A percentile compares a stretch with the other conserved stretches of the same genome.
Conservation (phyloP, 2,888 invertebrate genomes). For the Drosophila testacea region DNA sequence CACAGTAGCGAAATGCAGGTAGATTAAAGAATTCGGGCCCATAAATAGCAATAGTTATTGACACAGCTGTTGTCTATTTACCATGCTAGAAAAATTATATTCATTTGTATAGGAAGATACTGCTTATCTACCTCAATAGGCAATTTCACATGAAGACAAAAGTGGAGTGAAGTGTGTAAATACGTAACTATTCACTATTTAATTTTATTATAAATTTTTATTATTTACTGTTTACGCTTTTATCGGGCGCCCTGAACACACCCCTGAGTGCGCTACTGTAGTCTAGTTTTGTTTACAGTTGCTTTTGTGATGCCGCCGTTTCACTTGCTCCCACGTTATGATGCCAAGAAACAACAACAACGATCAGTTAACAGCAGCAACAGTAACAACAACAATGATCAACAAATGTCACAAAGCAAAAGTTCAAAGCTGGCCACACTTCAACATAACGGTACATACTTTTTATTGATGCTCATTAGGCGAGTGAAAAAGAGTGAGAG, state of each 20-base stretch:
- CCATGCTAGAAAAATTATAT: neutral
- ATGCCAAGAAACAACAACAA: conserved; percentile 5
- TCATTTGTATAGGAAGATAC: too few species aligned
- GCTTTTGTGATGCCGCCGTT: conserved; percentile 32
- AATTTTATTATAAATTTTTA: neutral
- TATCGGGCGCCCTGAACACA: neutral
- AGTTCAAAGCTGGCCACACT: conserved; percentile 60
- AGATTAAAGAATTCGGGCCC: conserved; percentile 10
- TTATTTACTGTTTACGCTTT: neutral
- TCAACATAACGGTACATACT: conserved; percentile 52
- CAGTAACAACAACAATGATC: conserved; percentile 30
- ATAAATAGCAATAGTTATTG: neutral
- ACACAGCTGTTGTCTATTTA: conserved; percentile 4
- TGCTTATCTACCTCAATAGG: neutral
- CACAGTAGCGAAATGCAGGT: conserved; percentile 53
- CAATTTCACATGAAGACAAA: too few species aligned
- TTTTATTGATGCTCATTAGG: conserved; percentile 46
- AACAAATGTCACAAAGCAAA: conserved; percentile 58
- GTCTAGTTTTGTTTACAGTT: conserved; percentile 45
- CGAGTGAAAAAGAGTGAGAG: conserved; percentile 8
- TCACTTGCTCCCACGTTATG: conserved; percentile 45
- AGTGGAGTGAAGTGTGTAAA: too few species aligned
- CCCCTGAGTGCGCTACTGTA: conserved; percentile 40
- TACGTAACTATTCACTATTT: neutral
- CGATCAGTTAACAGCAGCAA: too few species aligned